Evolutionary conservation across 2,113 vertebrate genomes (phyloP).

Genomic region (Lampris megalopsis): DNA sequence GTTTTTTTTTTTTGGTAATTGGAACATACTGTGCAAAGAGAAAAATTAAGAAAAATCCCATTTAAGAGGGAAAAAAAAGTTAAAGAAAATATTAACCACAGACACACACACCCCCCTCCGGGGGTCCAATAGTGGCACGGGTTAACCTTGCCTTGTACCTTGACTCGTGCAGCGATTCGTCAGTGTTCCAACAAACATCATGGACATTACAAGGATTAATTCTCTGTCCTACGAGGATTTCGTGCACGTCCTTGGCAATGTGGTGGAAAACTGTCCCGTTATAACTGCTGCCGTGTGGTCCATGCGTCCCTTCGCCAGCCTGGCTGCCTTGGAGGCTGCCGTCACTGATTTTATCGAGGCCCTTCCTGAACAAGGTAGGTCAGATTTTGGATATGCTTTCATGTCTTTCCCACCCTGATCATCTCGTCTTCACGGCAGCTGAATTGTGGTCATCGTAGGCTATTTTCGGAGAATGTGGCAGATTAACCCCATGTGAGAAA

Average conservation of each 20-base stretch:
- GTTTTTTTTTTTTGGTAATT: too few species aligned
- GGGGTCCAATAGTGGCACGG: background rate
- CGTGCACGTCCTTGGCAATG: constrained; percentile 84
- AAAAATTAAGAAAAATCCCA: too few species aligned
- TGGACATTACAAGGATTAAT: constrained; percentile 83
- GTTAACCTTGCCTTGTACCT: constrained; percentile 24
- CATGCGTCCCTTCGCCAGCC: constrained; percentile 75
- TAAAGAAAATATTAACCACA: constrained; percentile 41
- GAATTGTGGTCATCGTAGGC: too few species aligned
- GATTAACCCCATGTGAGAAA: too few species aligned
- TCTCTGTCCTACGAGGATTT: constrained; percentile 85
- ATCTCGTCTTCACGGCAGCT: too few species aligned
- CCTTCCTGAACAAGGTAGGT: constrained; percentile 83
- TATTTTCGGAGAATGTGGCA: too few species aligned
- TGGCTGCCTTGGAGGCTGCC: constrained; percentile 72
- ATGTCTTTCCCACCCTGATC: too few species aligned
- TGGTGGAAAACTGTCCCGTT: constrained; percentile 86
- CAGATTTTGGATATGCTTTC: too few species aligned
- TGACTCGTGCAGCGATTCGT: background rate
- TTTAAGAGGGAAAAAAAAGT: too few species aligned
- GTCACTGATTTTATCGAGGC: constrained; percentile 83
- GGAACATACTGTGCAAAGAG: too few species aligned
- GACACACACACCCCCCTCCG: background rate
- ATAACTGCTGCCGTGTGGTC: constrained; percentile 85
- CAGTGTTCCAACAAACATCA: constrained; percentile 27